Conservation (phyloP, 1,140 invertebrate genomes). For the Drosophila lacteicornis region DNA sequence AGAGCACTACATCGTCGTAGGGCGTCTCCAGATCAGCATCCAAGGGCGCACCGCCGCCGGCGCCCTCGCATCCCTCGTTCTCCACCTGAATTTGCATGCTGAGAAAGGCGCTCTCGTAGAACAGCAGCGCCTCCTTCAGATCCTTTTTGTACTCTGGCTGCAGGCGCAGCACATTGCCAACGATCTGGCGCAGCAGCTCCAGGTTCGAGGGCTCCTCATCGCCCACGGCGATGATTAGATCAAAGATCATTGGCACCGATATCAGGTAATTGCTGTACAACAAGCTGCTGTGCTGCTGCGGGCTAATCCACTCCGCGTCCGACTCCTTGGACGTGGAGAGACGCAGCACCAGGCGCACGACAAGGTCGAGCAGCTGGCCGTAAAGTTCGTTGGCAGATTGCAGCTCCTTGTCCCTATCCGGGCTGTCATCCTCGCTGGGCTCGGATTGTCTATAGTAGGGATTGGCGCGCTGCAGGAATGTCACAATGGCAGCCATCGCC, state of each 20-base stretch:
- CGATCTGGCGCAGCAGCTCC: constrained; percentile 87
- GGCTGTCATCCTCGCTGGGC: constrained; percentile 74
- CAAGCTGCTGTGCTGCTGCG: constrained; percentile 88
- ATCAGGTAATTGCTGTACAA: constrained; percentile 93
- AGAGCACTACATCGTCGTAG: constrained; percentile 89
- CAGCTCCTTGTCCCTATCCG: constrained; percentile 50
- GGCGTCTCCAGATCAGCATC: constrained; percentile 75
- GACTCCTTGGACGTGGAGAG: constrained; percentile 91
- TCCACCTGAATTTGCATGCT: constrained; percentile 80
- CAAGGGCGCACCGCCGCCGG: constrained; percentile 65
- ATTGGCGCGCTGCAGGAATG: constrained; percentile 90
- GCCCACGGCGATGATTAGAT: constrained; percentile 91
- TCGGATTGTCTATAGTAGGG: constrained; percentile 87
- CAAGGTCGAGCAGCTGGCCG: constrained; percentile 87
- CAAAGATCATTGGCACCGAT: constrained; percentile 92
- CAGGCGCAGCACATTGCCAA: constrained; percentile 88
- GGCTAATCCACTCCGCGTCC: constrained; percentile 89
- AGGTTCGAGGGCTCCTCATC: constrained; percentile 86
- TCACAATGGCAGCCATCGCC: constrained; percentile 88
- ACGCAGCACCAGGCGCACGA: constrained; percentile 90
- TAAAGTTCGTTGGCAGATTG: constrained; percentile 79
- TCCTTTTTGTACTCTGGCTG: constrained; percentile 91
- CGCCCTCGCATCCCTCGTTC: constrained; percentile 79
- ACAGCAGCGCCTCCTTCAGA: constrained; percentile 86
- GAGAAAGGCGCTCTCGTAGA: constrained; percentile 84